Base-by-base conservation (phyloP, 1,140 invertebrate species). In the Drosophila athabasca region DNA sequence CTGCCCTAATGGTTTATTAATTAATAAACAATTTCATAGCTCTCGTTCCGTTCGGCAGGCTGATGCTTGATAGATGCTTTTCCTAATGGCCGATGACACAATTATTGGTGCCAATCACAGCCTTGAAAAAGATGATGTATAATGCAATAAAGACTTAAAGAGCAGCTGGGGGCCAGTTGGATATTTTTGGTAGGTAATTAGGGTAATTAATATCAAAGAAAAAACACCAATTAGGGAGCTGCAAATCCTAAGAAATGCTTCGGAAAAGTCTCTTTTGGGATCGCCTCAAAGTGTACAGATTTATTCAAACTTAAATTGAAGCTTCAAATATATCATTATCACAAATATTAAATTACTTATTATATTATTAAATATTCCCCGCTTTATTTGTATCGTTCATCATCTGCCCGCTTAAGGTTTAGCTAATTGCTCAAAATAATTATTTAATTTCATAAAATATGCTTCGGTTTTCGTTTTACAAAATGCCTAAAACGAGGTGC, bases 1-100 rank as follows among this genome's bases (percentile, higher is more conserved):
- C 29, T 62, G 46, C 43, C 61, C 82, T 85, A 85, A 85, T 85
- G 81, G 35, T 64, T 71, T 81, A 87, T 71, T 87, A 85, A 85
- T 85, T 81, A 79, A 80, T 67, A 65, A 62, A 62, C 24, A 50
- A 83, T 70, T 62, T 57, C 9, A 35, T 44, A 9, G 35, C 41
- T 7, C 43, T 65, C 50, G 54, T 31, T 60, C 11, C 17, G 17
- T 19, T 19, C 17, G 1, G 17, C n/a, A 19, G 24, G 24, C 5
- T 5, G 46, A 45, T 60, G 48, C 17, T 59, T 85, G 77, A 74
- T 85, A 39, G 52, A 77, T 85, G 73, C 44, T 6, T 62, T 83
- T 62, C 26, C 39, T 48, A 54, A 61, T 65, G 45, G 39, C 41
- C 65, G 65, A 61, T 77, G 81, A 80, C 81, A 84, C 68, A 70